phyloP scores from a whole-genome alignment of 2,888 invertebrate genomes.

The Heliconius ethilla region DNA sequence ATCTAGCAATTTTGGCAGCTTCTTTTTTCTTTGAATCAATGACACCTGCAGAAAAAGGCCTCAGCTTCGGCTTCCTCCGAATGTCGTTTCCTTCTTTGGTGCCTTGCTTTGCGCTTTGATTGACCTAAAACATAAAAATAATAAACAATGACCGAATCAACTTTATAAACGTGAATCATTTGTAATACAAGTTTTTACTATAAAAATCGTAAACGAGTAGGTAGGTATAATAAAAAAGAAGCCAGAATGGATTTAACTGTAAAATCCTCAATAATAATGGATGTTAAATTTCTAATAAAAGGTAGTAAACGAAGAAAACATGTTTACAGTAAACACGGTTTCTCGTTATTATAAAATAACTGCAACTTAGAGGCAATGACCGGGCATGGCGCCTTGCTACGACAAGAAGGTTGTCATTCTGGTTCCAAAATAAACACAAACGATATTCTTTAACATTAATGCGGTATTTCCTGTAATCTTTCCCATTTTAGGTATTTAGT shows the following conservation, averaged over 20 bases:
- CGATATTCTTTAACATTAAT: conserved; percentile 11
- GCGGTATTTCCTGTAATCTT: conserved; percentile 3
- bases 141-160: not conserved
- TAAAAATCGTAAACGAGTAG: conserved; percentile 13
- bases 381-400: conserved; percentile 61
- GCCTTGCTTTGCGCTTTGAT: conserved; percentile 62
- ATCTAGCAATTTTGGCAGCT: conserved; percentile 66
- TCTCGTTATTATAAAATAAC: conserved; percentile 74
- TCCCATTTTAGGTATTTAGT: not conserved
- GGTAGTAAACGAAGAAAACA: conserved; percentile 51
- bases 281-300: conserved; percentile 33
- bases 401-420: conserved; percentile 67
- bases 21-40: conserved; percentile 78
- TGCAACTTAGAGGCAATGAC: conserved; percentile 78
- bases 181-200: not conserved
- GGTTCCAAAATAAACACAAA: conserved; percentile 67
- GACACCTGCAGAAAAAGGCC: conserved; percentile 74
- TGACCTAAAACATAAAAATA: conserved; percentile 51
- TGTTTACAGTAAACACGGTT: conserved; percentile 69
- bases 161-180: not conserved
- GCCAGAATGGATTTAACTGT: conserved; percentile 34
- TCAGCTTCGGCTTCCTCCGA: conserved; percentile 69
- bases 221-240: conserved; percentile 6
- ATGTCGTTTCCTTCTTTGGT: conserved; percentile 65
- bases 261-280: conserved; percentile 32